Evolutionary conservation across 2,888 invertebrate species (phyloP).

Genomic region (Keiferia lycopersicella): DNA sequence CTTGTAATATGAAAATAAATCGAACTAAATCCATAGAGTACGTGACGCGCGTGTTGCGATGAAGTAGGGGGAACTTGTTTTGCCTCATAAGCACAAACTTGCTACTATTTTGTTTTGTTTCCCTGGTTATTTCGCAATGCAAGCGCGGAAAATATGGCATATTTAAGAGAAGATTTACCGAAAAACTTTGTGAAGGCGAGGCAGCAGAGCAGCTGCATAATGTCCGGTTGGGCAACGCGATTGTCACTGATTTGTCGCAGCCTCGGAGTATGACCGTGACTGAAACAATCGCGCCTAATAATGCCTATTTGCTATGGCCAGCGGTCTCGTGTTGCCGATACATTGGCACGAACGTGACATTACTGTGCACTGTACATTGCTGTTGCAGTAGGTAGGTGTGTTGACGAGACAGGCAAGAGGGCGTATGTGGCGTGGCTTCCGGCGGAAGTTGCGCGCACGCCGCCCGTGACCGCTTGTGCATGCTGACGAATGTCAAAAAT

Average conservation of each 20-base stretch:
- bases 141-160: not conserved
- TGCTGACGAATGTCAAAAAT: slow-evolving; percentile 43
- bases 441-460: slow-evolving; percentile 76
- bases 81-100: slow-evolving; percentile 11
- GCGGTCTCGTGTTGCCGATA: slow-evolving; percentile 48
- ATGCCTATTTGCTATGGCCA: slow-evolving; percentile 38
- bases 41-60: slow-evolving; percentile 23
- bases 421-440: slow-evolving; percentile 69
- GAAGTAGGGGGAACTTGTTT: slow-evolving; percentile 18
- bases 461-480: slow-evolving; percentile 67
- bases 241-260: slow-evolving; percentile 61
- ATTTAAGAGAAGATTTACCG: slow-evolving; percentile 38
- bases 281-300: slow-evolving; percentile 48
- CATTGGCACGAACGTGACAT: slow-evolving; percentile 41
- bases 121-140: not conserved
- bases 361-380: slow-evolving; percentile 16
- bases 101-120: slow-evolving; percentile 10
- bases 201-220: slow-evolving; percentile 45
- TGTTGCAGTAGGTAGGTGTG: slow-evolving; percentile 42
- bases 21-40: slow-evolving; percentile 24
- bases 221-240: slow-evolving; percentile 47
- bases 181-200: slow-evolving; percentile 45
- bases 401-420: slow-evolving; percentile 41
- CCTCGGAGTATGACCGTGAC: slow-evolving; percentile 55
- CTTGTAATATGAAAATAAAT: slow-evolving; percentile 16